phyloP scores from a whole-genome alignment of 2,113 vertebrate species.

The Ginglymostoma cirratum region DNA sequence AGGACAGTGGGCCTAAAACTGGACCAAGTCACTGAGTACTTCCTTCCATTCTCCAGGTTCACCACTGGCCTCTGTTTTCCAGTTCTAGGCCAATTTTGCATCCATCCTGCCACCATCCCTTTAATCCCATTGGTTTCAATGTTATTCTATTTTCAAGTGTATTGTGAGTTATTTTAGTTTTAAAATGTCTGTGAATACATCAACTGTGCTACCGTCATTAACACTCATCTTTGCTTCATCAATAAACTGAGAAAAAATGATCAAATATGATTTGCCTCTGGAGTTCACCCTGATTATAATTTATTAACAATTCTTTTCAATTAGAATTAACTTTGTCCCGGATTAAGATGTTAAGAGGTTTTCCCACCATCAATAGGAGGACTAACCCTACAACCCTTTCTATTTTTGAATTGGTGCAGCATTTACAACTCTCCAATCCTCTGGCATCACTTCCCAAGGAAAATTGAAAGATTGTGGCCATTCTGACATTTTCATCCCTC shows the following conservation, averaged over 20 bases:
- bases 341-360: neutral
- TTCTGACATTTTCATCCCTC: neutral
- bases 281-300: neutral
- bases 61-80: neutral
- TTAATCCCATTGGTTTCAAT: neutral
- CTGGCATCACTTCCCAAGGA: neutral
- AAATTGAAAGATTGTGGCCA: neutral
- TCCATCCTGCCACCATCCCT: neutral
- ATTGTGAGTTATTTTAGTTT: neutral
- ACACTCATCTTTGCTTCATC: neutral
- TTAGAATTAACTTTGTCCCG: neutral
- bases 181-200: neutral
- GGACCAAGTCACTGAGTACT: neutral
- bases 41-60: neutral
- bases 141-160: neutral
- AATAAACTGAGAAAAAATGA: neutral
- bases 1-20: neutral
- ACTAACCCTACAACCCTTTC: neutral
- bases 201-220: neutral
- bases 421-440: neutral
- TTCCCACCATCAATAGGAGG: neutral
- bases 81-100: neutral
- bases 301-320: neutral
- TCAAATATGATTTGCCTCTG: neutral
- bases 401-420: neutral